Conservation (phyloP, 2,888 invertebrate genomes). For the Clistopyga incitator region DNA sequence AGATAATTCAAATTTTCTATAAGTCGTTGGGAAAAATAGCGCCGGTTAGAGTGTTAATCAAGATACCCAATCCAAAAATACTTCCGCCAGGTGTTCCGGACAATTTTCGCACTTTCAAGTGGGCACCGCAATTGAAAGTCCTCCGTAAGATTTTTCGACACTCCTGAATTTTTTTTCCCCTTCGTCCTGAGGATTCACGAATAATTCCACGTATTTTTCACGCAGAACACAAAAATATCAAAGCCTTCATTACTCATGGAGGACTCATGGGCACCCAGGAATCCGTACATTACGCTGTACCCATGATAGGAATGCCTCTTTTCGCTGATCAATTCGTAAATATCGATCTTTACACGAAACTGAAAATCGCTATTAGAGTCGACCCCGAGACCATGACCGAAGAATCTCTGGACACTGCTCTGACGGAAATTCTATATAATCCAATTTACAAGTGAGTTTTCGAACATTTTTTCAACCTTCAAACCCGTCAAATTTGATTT, state of each 20-base stretch:
- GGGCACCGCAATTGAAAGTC: conserved; percentile 77
- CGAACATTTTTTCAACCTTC: background rate
- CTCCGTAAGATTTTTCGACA: conserved; percentile 73
- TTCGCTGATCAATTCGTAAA: conserved; percentile 79
- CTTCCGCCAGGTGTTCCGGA: conserved; percentile 73
- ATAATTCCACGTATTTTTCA: background rate
- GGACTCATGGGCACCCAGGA: conserved; percentile 80
- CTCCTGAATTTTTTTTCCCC: background rate
- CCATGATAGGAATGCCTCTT: conserved; percentile 79
- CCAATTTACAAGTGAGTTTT: conserved; percentile 73
- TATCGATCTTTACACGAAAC: conserved; percentile 67
- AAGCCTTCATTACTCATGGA: conserved; percentile 80
- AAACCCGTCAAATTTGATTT: too few relatives aligned
- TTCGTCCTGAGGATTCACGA: background rate
- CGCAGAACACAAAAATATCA: conserved; percentile 78
- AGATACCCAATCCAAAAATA: conserved; percentile 70
- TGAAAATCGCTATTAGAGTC: conserved; percentile 74
- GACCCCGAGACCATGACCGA: too few relatives aligned
- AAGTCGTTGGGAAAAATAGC: conserved; percentile 73
- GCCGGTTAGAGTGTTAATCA: conserved; percentile 77
- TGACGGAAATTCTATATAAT: conserved; percentile 73
- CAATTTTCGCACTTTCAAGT: conserved; percentile 72
- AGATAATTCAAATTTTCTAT: conserved; percentile 71
- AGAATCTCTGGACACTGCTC: conserved; percentile 71
- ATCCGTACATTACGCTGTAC: conserved; percentile 77